These are phyloP conservation scores for Phasianus colchicus DNA, from an alignment of 2,113 vertebrate genomes.

Conservation along the genomic window DNA sequence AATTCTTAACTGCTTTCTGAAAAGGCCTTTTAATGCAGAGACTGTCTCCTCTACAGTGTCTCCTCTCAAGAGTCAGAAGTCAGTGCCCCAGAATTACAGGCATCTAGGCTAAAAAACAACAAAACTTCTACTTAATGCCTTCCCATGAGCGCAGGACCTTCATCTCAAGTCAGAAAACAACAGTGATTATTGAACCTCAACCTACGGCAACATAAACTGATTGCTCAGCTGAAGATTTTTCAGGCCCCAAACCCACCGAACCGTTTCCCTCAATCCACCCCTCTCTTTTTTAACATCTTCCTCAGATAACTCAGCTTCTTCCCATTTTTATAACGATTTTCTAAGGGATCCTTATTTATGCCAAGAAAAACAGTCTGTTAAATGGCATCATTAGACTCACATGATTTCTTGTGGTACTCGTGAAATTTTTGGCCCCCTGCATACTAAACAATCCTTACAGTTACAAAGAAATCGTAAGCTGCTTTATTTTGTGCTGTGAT, in stretches of 20 bases:
- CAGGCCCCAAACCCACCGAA: background rate
- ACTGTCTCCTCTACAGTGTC: background rate
- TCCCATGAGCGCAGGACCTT: background rate
- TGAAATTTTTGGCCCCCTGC: constrained; percentile 35
- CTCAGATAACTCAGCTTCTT: background rate
- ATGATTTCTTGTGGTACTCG: constrained; percentile 20
- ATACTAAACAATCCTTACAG: constrained; percentile 56
- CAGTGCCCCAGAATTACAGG: background rate
- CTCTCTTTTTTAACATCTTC: constrained; percentile 16
- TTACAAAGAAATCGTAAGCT: constrained; percentile 30
- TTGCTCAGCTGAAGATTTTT: constrained; percentile 10
- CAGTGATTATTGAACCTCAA: background rate
- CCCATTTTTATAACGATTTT: constrained; percentile 45
- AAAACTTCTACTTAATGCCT: background rate
- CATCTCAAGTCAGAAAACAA: background rate
- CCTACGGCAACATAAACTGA: background rate
- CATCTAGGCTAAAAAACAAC: background rate
- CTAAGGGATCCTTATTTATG: constrained; percentile 57
- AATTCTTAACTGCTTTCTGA: background rate
- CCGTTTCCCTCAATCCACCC: background rate
- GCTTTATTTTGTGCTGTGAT: constrained; percentile 63
- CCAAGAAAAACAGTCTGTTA: constrained; percentile 64
- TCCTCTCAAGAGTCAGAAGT: background rate
- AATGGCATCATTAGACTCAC: constrained; percentile 66
- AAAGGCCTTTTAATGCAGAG: background rate